phyloP scores from a whole-genome alignment of 2,113 vertebrate genomes.

The Loxodonta africana region DNA sequence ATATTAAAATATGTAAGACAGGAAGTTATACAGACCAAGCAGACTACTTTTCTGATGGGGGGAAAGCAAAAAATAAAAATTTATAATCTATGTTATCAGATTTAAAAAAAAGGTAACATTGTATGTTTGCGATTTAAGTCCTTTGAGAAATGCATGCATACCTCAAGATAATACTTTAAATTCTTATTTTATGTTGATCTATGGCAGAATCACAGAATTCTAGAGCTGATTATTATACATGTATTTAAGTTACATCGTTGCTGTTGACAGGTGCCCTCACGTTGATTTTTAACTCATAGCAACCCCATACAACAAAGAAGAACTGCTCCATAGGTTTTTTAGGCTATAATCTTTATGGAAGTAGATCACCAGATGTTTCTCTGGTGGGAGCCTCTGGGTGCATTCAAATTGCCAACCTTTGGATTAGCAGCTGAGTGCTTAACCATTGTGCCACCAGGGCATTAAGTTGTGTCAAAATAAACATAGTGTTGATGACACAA shows the following conservation, averaged over 20 bases:
- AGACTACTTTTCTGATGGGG: not conserved
- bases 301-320: no score
- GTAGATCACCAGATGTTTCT: not conserved
- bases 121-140: not conserved
- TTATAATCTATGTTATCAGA: not conserved
- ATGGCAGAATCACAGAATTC: conserved; percentile 12
- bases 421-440: not conserved
- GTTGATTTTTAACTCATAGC: no score
- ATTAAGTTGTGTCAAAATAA: conserved; percentile 25
- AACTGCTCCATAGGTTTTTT: not conserved
- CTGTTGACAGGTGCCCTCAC: no score
- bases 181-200: conserved; percentile 4
- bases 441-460: not conserved
- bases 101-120: not conserved
- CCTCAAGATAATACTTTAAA: conserved; percentile 35
- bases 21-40: conserved; percentile 37
- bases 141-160: not conserved
- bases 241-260: not conserved
- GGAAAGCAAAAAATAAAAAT: not conserved
- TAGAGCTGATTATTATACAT: conserved; percentile 2
- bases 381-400: not conserved
- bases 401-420: not conserved
- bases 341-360: not conserved
- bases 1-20: not conserved
- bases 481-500: not conserved